Evolutionary conservation across 2,113 vertebrate species (phyloP).

Genomic region (Pungitius pungitius): DNA sequence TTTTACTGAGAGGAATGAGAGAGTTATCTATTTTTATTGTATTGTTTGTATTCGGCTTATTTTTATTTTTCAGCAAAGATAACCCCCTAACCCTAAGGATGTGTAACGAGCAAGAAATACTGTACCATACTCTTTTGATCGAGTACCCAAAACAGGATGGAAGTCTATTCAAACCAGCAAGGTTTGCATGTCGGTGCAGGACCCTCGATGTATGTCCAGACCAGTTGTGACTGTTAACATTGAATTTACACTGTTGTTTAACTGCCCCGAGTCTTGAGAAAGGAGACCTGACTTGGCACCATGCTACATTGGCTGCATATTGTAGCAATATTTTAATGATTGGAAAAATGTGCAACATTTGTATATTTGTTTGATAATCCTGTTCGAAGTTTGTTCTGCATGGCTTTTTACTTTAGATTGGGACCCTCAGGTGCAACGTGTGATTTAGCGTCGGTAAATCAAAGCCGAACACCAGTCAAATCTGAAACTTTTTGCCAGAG

Average conservation of each 20-base stretch:
- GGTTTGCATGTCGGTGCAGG: too few relatives aligned
- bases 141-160: background rate
- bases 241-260: background rate
- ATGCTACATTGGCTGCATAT: too few relatives aligned
- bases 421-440: background rate
- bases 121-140: background rate
- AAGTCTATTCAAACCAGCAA: too few relatives aligned
- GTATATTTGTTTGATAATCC: too few relatives aligned
- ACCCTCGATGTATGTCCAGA: too few relatives aligned
- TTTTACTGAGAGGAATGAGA: background rate
- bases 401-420: too few relatives aligned
- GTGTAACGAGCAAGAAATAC: background rate
- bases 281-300: background rate
- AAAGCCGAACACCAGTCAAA: background rate
- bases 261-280: background rate
- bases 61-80: background rate
- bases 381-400: too few relatives aligned
- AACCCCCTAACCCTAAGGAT: background rate
- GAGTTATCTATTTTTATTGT: background rate
- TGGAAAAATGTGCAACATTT: too few relatives aligned
- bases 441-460: background rate
- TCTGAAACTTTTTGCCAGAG: background rate
- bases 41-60: background rate
- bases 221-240: too few relatives aligned
- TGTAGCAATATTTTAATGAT: too few relatives aligned